These are phyloP conservation scores for Lophura nycthemera DNA, from an alignment of 2,113 vertebrate species.

Conservation along the genomic window DNA sequence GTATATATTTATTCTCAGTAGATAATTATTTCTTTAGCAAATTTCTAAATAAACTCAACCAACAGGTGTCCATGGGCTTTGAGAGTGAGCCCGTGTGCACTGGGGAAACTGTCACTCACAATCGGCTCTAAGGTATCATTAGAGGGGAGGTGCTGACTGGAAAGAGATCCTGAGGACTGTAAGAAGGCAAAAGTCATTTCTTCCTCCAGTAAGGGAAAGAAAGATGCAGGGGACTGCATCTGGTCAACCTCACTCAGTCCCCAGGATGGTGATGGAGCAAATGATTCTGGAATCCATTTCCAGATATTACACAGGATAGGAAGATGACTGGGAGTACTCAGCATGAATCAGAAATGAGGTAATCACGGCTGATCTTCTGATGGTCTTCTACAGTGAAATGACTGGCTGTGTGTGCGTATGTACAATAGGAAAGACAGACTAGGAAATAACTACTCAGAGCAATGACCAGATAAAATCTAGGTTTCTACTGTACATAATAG, in stretches of 20 bases:
- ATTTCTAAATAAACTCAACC: not conserved
- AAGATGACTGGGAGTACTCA: not conserved
- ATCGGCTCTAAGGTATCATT: not conserved
- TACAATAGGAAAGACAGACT: not conserved
- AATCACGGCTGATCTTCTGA: not conserved
- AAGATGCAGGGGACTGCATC: not conserved
- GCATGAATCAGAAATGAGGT: rapidly evolving
- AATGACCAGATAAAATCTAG: constrained; percentile 1
- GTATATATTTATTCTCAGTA: not conserved
- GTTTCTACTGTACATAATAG: not conserved
- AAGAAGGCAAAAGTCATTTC: not conserved
- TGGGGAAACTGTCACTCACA: not conserved
- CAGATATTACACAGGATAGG: not conserved
- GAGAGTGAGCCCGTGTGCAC: not conserved
- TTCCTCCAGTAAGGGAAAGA: not conserved
- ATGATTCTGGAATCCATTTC: not conserved
- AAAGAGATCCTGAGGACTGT: not conserved
- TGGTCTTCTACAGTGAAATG: not conserved
- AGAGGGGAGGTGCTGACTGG: rapidly evolving
- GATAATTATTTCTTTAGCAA: not conserved
- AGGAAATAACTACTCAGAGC: not conserved
- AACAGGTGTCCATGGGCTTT: not conserved
- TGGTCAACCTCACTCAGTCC: not conserved
- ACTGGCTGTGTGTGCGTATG: not conserved
- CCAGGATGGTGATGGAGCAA: not conserved